Evolutionary conservation across 2,888 invertebrate genomes (phyloP).

Genomic region (Dastarcus helophoroides): DNA sequence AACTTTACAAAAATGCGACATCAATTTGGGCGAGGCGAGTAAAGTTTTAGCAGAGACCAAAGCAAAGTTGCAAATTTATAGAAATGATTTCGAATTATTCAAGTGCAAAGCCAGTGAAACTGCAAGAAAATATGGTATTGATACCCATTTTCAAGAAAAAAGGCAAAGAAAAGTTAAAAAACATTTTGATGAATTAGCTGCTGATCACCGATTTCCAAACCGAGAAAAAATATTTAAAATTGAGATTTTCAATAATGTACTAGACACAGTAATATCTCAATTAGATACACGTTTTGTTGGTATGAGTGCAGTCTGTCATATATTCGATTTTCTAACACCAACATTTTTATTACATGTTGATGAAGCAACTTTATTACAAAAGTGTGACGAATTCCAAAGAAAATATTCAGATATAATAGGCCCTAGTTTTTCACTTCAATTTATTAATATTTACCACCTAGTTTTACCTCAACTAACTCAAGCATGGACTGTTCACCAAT

Average conservation of each 20-base stretch:
- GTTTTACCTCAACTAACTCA: too few relatives aligned
- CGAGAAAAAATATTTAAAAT: constrained; percentile 12
- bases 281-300: constrained; percentile 20
- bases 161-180: constrained; percentile 21
- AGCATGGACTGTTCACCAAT: too few relatives aligned
- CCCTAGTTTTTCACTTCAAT: too few relatives aligned
- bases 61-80: constrained; percentile 13
- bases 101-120: constrained; percentile 19
- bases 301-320: constrained; percentile 20
- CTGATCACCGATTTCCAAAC: constrained; percentile 15
- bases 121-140: constrained; percentile 13
- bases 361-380: too few relatives aligned
- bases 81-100: constrained; percentile 20
- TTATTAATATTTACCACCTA: too few relatives aligned
- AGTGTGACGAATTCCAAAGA: too few relatives aligned
- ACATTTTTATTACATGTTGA: constrained; percentile 18
- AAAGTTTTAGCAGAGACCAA: constrained; percentile 18
- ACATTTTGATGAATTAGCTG: constrained; percentile 16
- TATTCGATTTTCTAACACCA: constrained; percentile 21
- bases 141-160: constrained; percentile 15
- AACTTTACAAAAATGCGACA: constrained; percentile 16
- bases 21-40: constrained; percentile 18
- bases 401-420: too few relatives aligned
- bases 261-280: constrained; percentile 19
- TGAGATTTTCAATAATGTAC: constrained; percentile 21